phyloP scores from a whole-genome alignment of 2,888 invertebrate species.

The Carterocephalus palaemon region DNA sequence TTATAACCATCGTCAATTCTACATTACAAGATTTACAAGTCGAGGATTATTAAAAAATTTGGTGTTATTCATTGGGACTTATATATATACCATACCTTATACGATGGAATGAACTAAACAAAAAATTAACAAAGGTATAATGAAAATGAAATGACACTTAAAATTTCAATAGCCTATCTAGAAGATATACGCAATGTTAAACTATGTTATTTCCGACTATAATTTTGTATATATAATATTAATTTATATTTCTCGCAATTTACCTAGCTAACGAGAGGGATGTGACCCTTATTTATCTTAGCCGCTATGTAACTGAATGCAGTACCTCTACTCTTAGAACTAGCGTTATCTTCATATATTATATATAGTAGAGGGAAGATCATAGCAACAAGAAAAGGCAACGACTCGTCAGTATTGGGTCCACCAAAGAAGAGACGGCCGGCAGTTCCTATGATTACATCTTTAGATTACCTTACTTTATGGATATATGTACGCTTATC shows the following conservation, averaged over 20 bases:
- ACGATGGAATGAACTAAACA: constrained; percentile 45
- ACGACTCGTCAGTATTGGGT: constrained; percentile 40
- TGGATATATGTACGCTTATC: constrained; percentile 51
- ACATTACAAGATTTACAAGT: constrained; percentile 36
- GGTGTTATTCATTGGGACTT: constrained; percentile 64
- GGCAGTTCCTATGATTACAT: constrained; percentile 32
- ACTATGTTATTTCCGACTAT: constrained; percentile 43
- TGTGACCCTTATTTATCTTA: constrained; percentile 32
- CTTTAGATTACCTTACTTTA: constrained; percentile 40
- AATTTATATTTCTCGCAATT: constrained; percentile 63
- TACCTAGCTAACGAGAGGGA: constrained; percentile 54
- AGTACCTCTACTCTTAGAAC: constrained; percentile 37
- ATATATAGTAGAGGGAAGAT: constrained; percentile 57
- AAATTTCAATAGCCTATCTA: constrained; percentile 68
- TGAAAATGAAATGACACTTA: constrained; percentile 39
- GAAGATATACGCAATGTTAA: constrained; percentile 46
- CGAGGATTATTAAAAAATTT: constrained; percentile 52
- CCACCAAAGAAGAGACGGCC: constrained; percentile 33
- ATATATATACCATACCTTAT: constrained; percentile 39
- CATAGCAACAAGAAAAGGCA: constrained; percentile 61
- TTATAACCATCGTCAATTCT: constrained; percentile 40
- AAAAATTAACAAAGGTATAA: constrained; percentile 32
- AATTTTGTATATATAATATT: constrained; percentile 58
- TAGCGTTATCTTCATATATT: constrained; percentile 45
- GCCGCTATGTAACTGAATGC: constrained; percentile 48